Evolutionary conservation across 2,888 invertebrate genomes (phyloP), one percentile per base, ranked within the genome.

Genomic region (Cerceris ruficornis): DNA sequence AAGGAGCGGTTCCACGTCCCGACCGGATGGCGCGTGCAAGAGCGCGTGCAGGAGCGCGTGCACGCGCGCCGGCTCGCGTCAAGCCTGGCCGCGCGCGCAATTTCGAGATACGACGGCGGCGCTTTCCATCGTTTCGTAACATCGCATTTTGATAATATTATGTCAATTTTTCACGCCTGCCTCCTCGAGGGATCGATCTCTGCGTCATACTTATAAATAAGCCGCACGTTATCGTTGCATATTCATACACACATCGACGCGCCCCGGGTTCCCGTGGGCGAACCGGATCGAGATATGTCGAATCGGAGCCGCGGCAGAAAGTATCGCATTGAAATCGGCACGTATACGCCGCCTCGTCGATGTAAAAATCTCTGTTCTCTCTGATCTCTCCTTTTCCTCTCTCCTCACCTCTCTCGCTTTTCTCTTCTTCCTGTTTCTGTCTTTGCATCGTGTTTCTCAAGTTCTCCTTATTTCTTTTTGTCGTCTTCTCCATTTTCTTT

Each of bases 161-260:
- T 17, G 69, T 58, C 41, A 70, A 83, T 83, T 83, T 83, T 83
- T 74, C 84, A 69, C 71, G 78, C 62, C 68, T 67, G 72, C 77
- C 80, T 61, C 74, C 74, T 72, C 80, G 86, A 85, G 84, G 84
- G 83, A 87, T 82, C 86, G 86, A 86, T 86, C 83, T 77, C 86
- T 83, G 88, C 89, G 91, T 92, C 92, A 92, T 87, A 85, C 86
- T 88, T 91, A 92, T 91, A 92, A 91, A 91, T 92, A 92, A 91
- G 91, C 90, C 88, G 84, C 76, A 72, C 80, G 88, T 88, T 89
- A 90, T 90, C 91, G 88, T 92, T 92, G 92, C 90, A 91, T 92
- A 92, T 92, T 92, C 91, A 92, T 92, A 91, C 81, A 91, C 81
- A 75, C 81, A 83, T 81, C 83, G 81, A 81, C 84, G 86, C 83